These are phyloP conservation scores for Australoheros facetus DNA, from an alignment of 2,797 vertebrate species.

Conservation along the genomic window DNA sequence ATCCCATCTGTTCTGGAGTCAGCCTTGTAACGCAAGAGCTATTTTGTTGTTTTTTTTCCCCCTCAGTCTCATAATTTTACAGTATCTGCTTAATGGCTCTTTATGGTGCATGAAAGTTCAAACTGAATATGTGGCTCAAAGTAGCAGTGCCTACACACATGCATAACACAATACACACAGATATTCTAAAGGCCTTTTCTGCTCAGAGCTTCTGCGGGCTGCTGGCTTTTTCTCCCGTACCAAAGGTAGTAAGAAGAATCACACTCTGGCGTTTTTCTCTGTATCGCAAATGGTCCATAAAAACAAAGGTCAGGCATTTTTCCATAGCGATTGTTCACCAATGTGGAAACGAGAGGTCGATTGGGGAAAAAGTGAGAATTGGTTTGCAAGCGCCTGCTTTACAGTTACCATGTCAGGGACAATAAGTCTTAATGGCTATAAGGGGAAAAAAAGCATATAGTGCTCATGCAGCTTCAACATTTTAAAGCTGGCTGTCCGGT, in stretches of 20 bases:
- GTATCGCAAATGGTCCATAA: slow-evolving; percentile 74
- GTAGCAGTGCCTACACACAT: slow-evolving; percentile 7
- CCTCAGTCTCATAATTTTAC: slow-evolving; percentile 52
- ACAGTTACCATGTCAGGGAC: slow-evolving; percentile 59
- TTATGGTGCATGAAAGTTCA: slow-evolving; percentile 72
- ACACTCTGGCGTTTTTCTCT: slow-evolving; percentile 52
- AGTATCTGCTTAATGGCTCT: slow-evolving; percentile 49
- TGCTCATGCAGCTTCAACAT: neutral
- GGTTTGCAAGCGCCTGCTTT: slow-evolving; percentile 60
- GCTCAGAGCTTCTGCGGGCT: slow-evolving; percentile 27
- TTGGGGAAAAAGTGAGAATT: slow-evolving; percentile 45
- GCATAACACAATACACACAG: neutral
- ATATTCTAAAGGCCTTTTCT: neutral
- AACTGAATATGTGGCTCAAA: slow-evolving; percentile 54
- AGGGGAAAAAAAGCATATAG: neutral
- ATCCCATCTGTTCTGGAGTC: slow-evolving; percentile 67
- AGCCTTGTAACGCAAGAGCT: slow-evolving; percentile 52
- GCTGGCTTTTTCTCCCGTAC: slow-evolving; percentile 39
- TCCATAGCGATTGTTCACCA: slow-evolving; percentile 55
- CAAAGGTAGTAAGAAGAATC: slow-evolving; percentile 45
- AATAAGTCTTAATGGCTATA: slow-evolving; percentile 58
- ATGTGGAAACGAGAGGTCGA: slow-evolving; percentile 61
- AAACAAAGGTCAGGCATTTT: slow-evolving; percentile 77
- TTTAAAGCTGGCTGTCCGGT: neutral
- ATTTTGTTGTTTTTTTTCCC: slow-evolving; percentile 24